Conservation (phyloP, 2,888 invertebrate genomes). For the Hydriomena furcata region DNA sequence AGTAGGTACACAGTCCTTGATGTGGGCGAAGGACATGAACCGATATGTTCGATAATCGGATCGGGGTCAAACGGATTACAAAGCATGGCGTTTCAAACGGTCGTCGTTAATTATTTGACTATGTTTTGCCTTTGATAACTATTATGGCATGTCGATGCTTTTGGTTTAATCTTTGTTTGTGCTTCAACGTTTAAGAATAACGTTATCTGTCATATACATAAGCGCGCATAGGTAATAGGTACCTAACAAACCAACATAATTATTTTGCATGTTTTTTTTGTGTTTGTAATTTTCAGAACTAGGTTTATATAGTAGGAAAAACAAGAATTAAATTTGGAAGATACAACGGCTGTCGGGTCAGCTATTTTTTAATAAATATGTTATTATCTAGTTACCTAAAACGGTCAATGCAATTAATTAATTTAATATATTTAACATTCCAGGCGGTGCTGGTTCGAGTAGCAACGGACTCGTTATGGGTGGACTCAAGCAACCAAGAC, state of each 20-base stretch:
- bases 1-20: conserved; percentile 4
- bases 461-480: conserved; percentile 71
- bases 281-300: too few relatives aligned
- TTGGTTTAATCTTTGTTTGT: conserved; percentile 1
- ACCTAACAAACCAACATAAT: too few relatives aligned
- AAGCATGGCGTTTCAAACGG: conserved; percentile 25
- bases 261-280: too few relatives aligned
- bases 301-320: too few relatives aligned
- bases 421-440: conserved; percentile 39
- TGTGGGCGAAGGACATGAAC: conserved; percentile 13
- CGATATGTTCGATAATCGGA: conserved; percentile 23
- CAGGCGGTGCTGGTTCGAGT: conserved; percentile 77
- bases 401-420: too few relatives aligned
- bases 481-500: conserved; percentile 59
- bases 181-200: too few relatives aligned
- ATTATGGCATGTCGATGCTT: conserved; percentile 4
- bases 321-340: too few relatives aligned
- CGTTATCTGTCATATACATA: too few relatives aligned
- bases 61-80: conserved; percentile 23
- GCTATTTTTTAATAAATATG: too few relatives aligned
- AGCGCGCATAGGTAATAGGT: too few relatives aligned
- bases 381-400: too few relatives aligned
- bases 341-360: too few relatives aligned
- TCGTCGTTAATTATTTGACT: conserved; percentile 17
- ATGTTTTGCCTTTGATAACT: conserved; percentile 5